These are phyloP conservation scores for Guaruba guarouba DNA, from an alignment of 2,113 vertebrate species.

Conservation along the genomic window DNA sequence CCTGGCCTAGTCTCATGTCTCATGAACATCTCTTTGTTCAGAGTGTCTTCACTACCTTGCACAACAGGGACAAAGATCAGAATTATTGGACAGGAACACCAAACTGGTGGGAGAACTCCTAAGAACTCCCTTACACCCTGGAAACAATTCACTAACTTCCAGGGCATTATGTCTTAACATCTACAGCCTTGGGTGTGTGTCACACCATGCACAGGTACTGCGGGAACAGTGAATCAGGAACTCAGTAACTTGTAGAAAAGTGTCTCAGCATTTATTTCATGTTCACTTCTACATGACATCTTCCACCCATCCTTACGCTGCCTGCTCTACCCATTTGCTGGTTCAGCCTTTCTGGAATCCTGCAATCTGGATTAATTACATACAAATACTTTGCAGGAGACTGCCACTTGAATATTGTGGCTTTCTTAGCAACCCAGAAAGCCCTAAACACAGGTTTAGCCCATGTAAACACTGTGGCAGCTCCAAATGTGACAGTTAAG, in stretches of 20 bases:
- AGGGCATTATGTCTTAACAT: neutral
- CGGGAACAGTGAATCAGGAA: neutral
- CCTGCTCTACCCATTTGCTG: neutral
- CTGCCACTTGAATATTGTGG: neutral
- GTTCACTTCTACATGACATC: neutral
- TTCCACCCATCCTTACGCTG: rapidly evolving
- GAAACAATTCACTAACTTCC: neutral
- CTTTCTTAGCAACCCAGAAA: neutral
- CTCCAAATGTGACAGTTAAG: neutral
- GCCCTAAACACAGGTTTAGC: neutral
- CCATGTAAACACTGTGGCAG: neutral
- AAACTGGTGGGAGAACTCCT: neutral
- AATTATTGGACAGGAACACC: neutral
- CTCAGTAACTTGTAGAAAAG: neutral
- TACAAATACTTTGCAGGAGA: neutral
- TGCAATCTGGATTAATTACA: neutral
- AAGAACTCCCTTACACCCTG: neutral
- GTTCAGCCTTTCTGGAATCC: neutral
- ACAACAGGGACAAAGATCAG: neutral
- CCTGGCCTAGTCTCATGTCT: neutral
- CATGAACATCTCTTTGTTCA: neutral
- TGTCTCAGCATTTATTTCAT: neutral
- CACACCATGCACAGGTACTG: rapidly evolving
- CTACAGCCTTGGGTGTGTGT: neutral
- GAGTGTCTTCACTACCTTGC: neutral